These are phyloP conservation scores for Xenentodon cancila DNA, from an alignment of 2,797 vertebrate genomes.

Conservation along the genomic window DNA sequence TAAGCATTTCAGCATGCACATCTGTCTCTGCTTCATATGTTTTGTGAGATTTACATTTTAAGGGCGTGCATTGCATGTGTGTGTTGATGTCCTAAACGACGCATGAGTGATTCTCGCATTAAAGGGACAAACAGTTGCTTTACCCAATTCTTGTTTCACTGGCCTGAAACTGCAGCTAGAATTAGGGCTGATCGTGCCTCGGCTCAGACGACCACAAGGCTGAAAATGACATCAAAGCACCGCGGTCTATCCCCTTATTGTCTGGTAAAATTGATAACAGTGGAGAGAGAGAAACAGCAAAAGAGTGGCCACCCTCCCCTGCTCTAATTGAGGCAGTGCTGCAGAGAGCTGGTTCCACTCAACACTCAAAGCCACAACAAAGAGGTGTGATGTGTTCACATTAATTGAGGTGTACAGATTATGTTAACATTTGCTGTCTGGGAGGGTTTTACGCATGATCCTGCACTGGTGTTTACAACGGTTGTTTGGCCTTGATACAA, in stretches of 20 bases:
- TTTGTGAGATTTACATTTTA: not conserved
- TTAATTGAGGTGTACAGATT: constrained; percentile 27
- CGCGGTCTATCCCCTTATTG: constrained; percentile 67
- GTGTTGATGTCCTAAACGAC: constrained; percentile 14
- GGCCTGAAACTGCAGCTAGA: constrained; percentile 60
- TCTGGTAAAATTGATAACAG: constrained; percentile 75
- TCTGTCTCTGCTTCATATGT: not conserved
- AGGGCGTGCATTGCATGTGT: constrained; percentile 3
- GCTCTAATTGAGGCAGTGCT: constrained; percentile 37
- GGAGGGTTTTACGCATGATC: constrained; percentile 24
- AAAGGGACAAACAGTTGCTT: constrained; percentile 30
- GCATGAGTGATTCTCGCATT: constrained; percentile 15
- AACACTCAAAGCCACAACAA: constrained; percentile 23
- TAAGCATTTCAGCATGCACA: not conserved
- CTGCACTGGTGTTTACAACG: constrained; percentile 4
- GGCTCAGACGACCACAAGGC: constrained; percentile 58
- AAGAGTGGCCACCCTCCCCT: constrained; percentile 44
- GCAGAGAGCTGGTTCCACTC: constrained; percentile 22
- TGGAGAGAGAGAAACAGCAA: constrained; percentile 42
- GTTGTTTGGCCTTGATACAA: not conserved
- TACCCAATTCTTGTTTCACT: constrained; percentile 48
- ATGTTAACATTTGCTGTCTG: constrained; percentile 12
- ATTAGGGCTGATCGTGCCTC: constrained; percentile 67
- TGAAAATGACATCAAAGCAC: constrained; percentile 76
- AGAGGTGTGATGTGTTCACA: constrained; percentile 12